Evolutionary conservation across 2,113 vertebrate genomes (phyloP).

Genomic region (Antigone vipio): DNA sequence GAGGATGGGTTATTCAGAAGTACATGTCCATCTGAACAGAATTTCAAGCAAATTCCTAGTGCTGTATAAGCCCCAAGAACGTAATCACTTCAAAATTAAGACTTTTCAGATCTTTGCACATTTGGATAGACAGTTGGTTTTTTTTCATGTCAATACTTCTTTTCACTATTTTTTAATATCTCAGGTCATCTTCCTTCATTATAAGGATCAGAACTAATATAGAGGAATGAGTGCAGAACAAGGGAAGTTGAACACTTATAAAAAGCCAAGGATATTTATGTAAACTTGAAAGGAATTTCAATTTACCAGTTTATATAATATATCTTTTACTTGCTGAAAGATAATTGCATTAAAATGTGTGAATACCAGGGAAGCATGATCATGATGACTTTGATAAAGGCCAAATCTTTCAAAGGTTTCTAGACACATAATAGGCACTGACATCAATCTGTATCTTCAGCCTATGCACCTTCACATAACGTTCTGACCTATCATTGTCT

Average conservation of each 20-base stretch:
- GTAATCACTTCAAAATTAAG: not conserved
- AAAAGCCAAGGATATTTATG: not conserved
- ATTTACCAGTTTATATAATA: not conserved
- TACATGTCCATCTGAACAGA: not conserved
- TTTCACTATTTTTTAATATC: not conserved
- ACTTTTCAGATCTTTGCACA: not conserved
- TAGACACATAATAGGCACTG: not conserved
- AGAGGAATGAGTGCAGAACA: not conserved
- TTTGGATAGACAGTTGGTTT: not conserved
- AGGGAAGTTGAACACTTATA: not conserved
- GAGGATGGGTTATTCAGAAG: not conserved
- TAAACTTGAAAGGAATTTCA: not conserved
- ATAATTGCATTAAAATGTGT: not conserved
- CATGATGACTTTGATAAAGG: not conserved
- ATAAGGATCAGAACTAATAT: not conserved
- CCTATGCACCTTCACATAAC: not conserved
- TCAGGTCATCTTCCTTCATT: not conserved
- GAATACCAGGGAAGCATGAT: not conserved
- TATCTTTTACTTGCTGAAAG: not conserved
- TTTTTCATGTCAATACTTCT: not conserved
- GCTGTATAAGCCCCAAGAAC: not conserved
- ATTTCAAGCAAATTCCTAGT: not conserved
- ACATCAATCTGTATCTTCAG: not conserved
- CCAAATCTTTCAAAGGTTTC: not conserved
- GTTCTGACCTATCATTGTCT: not conserved